A percentile compares a stretch with the other conserved stretches of the same genome.
phyloP scores from a whole-genome alignment of 2,113 vertebrate species.

The Oryzias woworae region DNA sequence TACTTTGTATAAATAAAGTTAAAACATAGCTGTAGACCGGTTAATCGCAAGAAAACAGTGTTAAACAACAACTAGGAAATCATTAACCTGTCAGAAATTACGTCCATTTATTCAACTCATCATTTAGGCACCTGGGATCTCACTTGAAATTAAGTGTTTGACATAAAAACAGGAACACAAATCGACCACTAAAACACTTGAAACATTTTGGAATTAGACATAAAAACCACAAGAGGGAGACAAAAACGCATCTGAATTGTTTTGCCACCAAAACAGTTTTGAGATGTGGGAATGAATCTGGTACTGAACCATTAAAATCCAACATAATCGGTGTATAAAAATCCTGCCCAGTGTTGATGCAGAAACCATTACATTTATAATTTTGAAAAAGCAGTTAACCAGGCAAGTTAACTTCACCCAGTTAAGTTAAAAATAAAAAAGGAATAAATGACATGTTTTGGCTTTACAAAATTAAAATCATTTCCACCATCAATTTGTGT shows the following conservation, averaged over 20 bases:
- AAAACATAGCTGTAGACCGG: background rate
- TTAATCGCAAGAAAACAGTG: background rate
- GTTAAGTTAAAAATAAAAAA: no score
- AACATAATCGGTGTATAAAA: no score
- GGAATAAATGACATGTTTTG: no score
- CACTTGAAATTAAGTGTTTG: background rate
- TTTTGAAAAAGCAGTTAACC: no score
- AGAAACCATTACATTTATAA: no score
- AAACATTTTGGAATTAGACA: constrained; percentile 13
- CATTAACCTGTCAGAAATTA: no score
- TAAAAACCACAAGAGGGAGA: constrained; percentile 55
- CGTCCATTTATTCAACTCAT: no score
- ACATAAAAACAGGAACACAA: background rate
- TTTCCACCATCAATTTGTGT: no score
- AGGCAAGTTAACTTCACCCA: no score
- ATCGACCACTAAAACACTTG: background rate
- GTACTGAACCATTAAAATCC: background rate
- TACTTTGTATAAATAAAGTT: background rate
- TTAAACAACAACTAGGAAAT: no score
- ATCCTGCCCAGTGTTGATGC: no score
- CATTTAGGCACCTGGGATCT: background rate
- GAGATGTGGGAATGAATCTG: background rate
- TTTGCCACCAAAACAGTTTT: constrained; percentile 24
- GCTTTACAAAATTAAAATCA: no score
- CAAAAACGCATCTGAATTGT: constrained; percentile 16